phyloP scores from a whole-genome alignment of 1,140 invertebrate genomes.

The Platorchestia sp. region DNA sequence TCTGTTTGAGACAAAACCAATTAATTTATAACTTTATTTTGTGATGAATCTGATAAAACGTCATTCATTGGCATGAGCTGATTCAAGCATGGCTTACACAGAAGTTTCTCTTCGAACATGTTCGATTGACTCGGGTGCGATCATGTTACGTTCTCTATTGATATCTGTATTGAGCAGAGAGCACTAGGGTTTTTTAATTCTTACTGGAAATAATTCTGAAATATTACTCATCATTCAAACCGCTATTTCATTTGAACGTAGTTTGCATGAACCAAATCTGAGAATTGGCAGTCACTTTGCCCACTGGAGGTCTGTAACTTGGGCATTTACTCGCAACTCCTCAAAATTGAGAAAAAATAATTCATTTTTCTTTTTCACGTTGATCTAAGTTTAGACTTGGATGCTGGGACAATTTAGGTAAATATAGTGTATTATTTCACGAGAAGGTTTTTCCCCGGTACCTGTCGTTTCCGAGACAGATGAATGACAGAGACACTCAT shows the following conservation, averaged over 20 bases:
- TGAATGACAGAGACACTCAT: background rate
- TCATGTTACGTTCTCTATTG: too few relatives aligned
- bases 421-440: background rate
- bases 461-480: background rate
- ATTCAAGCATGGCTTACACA: too few relatives aligned
- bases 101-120: too few relatives aligned
- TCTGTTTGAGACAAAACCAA: too few relatives aligned
- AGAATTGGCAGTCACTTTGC: background rate
- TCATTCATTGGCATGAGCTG: too few relatives aligned
- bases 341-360: background rate
- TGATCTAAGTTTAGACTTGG: background rate
- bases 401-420: background rate
- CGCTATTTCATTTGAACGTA: background rate
- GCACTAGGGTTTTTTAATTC: too few relatives aligned
- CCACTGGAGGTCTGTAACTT: background rate
- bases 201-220: too few relatives aligned
- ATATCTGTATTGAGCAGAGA: too few relatives aligned
- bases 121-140: too few relatives aligned
- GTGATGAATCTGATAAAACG: too few relatives aligned
- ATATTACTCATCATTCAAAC: background rate
- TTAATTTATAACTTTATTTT: too few relatives aligned
- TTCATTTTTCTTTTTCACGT: background rate
- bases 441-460: background rate
- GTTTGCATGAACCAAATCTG: background rate
- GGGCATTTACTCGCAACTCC: background rate